Evolutionary conservation across 2,797 vertebrate genomes (phyloP).

Genomic region (Eulemur coronatus): DNA sequence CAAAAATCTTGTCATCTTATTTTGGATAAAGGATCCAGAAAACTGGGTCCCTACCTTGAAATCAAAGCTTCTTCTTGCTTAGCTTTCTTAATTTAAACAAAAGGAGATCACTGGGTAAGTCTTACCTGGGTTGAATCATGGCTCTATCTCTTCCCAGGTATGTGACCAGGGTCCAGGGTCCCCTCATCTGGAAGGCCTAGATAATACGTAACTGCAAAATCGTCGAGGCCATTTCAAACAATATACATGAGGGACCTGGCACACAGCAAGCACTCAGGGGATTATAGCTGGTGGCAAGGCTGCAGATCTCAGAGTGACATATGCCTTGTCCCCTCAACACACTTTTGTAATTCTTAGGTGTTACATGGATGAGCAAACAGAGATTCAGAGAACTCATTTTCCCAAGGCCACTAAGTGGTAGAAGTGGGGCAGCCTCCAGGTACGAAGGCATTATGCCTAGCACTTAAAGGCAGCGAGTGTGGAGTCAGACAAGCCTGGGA

Average conservation of each 20-base stretch:
- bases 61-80: background rate
- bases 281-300: background rate
- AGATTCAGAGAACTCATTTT: background rate
- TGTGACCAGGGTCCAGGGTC: background rate
- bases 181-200: background rate
- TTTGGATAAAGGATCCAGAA: slow-evolving; percentile 9
- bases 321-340: background rate
- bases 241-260: background rate
- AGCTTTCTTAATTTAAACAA: background rate
- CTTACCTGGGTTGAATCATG: background rate
- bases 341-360: background rate
- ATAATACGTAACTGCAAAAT: background rate
- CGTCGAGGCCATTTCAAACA: background rate
- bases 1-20: background rate
- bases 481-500: background rate
- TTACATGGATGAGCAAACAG: background rate
- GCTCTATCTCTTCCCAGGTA: background rate
- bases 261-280: background rate
- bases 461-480: background rate
- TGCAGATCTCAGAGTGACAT: background rate
- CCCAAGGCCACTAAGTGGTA: background rate
- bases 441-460: background rate
- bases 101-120: background rate
- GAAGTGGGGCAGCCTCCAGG: background rate
- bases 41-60: background rate